Evolutionary conservation across 1,140 invertebrate genomes (phyloP).

Genomic region (Pseudachorutes palmiensis): DNA sequence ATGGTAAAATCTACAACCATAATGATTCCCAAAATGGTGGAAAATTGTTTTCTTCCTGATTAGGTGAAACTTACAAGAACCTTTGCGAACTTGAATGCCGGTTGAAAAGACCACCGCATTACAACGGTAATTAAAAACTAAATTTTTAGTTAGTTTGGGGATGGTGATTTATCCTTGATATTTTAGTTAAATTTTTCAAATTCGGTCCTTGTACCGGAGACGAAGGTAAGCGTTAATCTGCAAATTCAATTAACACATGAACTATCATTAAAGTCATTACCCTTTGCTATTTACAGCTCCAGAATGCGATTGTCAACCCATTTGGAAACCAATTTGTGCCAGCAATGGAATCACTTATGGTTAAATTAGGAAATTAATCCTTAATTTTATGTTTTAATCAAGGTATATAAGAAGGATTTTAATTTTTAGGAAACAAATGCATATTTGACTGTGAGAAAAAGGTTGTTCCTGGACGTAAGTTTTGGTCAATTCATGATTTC

Average conservation of each 20-base stretch:
- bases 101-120: neutral
- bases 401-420: neutral
- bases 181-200: neutral
- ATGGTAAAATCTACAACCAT: neutral
- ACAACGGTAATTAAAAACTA: neutral
- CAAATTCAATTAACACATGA: neutral
- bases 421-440: neutral
- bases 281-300: neutral
- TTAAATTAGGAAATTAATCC: neutral
- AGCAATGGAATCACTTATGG: slow-evolving; percentile 5
- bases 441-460: neutral
- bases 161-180: neutral
- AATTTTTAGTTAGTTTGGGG: neutral
- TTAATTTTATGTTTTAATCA: neutral
- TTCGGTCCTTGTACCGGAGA: neutral
- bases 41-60: neutral
- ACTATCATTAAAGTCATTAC: neutral
- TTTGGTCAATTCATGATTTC: neutral
- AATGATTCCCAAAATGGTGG: neutral
- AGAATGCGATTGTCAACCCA: neutral
- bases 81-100: slow-evolving; percentile 8
- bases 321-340: slow-evolving; percentile 5
- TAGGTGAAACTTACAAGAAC: slow-evolving; percentile 1
- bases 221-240: neutral
- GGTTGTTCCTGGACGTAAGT: neutral